Conservation (phyloP, 2,113 vertebrate genomes). For the Dinomys branickii region DNA sequence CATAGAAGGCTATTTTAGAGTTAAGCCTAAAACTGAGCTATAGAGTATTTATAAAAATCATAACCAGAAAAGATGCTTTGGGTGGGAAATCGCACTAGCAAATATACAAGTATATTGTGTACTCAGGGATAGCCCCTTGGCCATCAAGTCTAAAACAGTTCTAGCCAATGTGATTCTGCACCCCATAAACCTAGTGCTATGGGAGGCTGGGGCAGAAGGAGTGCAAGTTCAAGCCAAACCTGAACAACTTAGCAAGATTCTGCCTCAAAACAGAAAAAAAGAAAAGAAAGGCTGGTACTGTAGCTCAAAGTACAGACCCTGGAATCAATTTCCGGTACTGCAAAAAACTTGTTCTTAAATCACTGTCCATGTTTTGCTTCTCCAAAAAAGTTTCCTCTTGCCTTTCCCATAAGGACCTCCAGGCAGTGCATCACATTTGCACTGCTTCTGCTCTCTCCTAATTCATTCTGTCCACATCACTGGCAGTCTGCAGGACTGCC, state of each 20-base stretch:
- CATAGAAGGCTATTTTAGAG: not conserved
- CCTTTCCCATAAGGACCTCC: not conserved
- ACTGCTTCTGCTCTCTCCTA: not conserved
- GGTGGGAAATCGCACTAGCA: not conserved
- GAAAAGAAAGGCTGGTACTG: no score
- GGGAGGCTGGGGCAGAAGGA: not conserved
- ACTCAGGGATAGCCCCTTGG: not conserved
- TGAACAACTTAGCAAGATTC: not conserved
- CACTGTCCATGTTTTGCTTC: conserved; percentile 36
- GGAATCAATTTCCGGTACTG: not conserved
- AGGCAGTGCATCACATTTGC: not conserved
- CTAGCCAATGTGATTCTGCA: not conserved
- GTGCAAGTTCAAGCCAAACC: not conserved
- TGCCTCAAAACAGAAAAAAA: not conserved
- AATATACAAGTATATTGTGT: not conserved
- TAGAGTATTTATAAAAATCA: not conserved
- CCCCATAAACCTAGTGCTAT: not conserved
- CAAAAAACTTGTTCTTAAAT: not conserved
- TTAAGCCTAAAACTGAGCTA: conserved; percentile 18
- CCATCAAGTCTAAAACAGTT: conserved; percentile 47
- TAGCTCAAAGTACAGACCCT: not conserved
- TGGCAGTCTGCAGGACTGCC: not conserved
- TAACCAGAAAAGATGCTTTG: not conserved
- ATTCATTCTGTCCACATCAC: not conserved
- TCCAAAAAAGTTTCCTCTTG: conserved; percentile 39